phyloP scores from a whole-genome alignment of 2,888 invertebrate species.

The Nowickia ferox region DNA sequence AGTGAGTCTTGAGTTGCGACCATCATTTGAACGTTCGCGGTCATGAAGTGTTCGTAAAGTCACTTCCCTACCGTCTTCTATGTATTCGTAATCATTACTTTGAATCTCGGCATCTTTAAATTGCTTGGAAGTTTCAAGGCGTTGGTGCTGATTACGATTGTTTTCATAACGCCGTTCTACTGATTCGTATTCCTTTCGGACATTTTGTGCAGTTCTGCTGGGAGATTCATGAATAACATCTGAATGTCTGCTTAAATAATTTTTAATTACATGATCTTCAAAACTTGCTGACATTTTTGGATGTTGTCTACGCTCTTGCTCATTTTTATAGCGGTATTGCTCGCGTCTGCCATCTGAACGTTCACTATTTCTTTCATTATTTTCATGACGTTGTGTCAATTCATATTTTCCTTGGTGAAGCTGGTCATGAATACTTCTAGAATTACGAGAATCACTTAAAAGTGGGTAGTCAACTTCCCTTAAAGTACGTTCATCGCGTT shows the following conservation, averaged over 20 bases:
- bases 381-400: not conserved
- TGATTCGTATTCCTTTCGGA: constrained; percentile 2
- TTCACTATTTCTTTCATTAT: not conserved
- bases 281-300: not conserved
- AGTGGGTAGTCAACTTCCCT: not conserved
- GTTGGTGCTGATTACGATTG: not conserved
- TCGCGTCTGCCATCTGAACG: not conserved
- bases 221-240: not conserved
- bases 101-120: not conserved
- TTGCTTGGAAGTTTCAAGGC: not conserved
- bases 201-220: not conserved
- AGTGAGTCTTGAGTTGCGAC: no score
- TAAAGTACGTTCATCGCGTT: constrained; percentile 3
- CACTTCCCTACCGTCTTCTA: not conserved
- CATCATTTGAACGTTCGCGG: not conserved
- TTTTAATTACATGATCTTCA: not conserved
- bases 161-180: not conserved
- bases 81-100: not conserved
- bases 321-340: not conserved
- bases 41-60: not conserved
- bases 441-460: not conserved
- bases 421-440: not conserved
- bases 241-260: not conserved
- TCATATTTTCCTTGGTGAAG: not conserved
- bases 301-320: not conserved